Base-by-base conservation (phyloP, 2,888 invertebrate genomes). In the Stramonita haemastoma region DNA sequence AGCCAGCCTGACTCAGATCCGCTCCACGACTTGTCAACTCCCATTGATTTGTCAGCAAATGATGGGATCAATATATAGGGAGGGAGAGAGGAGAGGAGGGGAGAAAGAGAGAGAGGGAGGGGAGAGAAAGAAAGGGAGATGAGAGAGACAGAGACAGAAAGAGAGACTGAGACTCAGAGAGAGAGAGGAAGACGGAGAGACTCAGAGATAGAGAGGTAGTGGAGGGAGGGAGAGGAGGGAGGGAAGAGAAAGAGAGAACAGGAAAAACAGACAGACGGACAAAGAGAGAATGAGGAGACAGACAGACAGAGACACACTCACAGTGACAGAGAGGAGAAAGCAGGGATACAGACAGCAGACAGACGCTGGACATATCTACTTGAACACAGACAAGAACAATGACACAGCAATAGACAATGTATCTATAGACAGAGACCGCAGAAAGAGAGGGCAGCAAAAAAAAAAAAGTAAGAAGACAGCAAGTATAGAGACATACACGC, bases 1-100 rank as follows among this genome's bases (percentile, higher is more conserved):
- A 79, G 79, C 34, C 36, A 19, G 79, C 34, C 79, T 79, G 79
- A 79, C 79, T 83, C 81, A 83, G 19, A 60, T 60, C 60, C 60
- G 22, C 60, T 73, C 73, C n/a, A 73, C n/a, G n/a, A 29, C 29
- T 29, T 73, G 73, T 26, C 73, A 73, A 29, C 26, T 17, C 11
- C 73, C 73, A 73, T 29, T 73, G 46, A 83, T 83, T 83, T 36
- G 81, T 46, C 17, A 6, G 46, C 11, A 46, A 83, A 36, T 46
- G 26, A 83, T 36, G 46, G 13, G 36, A 36, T 46, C 36, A 83
- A 83, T 83, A 79, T 4, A 34, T 6, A 17, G 73, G 26, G 15
- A 32, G 79, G 22, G 32, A 17, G 79, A 32, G 73, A 79, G 34
- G 32, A 15, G 32, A 15, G 22, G 32, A 79, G 79, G 34, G 79